Percentiles rank a stretch among this genome's conserved stretches.
Conservation (phyloP, 2,797 vertebrate genomes). For the Acestrorhynchus altus region DNA sequence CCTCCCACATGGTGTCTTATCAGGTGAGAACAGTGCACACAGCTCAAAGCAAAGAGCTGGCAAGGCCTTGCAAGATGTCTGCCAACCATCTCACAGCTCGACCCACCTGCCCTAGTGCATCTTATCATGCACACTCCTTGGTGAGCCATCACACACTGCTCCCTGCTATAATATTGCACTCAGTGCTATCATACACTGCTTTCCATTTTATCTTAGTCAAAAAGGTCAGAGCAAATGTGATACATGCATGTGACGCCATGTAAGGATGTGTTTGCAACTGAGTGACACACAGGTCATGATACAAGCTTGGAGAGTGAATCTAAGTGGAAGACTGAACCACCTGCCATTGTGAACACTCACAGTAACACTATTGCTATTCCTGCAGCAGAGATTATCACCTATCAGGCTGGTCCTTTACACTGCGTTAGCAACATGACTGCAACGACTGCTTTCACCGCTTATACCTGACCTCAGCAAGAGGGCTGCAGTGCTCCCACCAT, state of each 20-base stretch:
- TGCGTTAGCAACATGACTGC: neutral
- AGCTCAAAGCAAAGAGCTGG: conserved; percentile 4
- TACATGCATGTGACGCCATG: conserved; percentile 19
- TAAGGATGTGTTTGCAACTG: conserved; percentile 39
- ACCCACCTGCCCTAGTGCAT: conserved; percentile 5
- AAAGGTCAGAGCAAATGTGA: conserved; percentile 26
- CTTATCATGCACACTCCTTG: conserved; percentile 24
- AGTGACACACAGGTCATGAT: conserved; percentile 4
- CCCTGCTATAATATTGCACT: conserved; percentile 23
- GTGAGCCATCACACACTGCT: neutral
- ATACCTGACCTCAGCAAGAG: conserved; percentile 1
- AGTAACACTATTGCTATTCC: conserved; percentile 24
- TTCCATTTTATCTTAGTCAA: conserved; percentile 8
- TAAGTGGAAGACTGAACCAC: conserved; percentile 7
- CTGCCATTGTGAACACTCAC: conserved; percentile 10
- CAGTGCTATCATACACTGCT: conserved; percentile 19
- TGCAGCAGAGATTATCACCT: neutral
- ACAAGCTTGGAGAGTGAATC: neutral
- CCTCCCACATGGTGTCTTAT: conserved; percentile 22
- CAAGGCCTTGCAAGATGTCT: neutral
- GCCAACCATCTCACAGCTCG: conserved; percentile 3
- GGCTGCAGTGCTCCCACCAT: neutral
- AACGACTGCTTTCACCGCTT: neutral
- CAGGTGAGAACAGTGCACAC: conserved; percentile 16
- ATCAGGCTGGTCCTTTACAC: neutral